Conservation (phyloP, 2,888 invertebrate genomes). For the Drosophila ustulata region DNA sequence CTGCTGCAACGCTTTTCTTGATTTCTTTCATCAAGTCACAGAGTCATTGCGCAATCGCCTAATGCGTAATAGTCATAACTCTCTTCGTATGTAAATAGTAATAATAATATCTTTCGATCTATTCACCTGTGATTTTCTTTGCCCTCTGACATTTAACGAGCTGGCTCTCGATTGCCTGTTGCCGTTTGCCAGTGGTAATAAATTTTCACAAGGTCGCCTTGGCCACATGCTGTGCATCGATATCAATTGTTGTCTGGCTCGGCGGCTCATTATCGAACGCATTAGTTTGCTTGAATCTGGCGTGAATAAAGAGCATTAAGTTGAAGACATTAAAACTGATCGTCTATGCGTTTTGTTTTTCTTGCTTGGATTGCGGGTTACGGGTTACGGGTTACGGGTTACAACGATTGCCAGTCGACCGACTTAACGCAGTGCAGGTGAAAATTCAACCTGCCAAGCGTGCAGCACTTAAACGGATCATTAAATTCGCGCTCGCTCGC, state of each 20-base stretch:
- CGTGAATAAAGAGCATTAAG: conserved; percentile 62
- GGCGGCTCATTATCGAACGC: conserved; percentile 55
- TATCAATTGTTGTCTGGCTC: conserved; percentile 55
- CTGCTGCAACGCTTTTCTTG: conserved; percentile 62
- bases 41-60: conserved; percentile 49
- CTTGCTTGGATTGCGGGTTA: conserved; percentile 25
- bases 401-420: conserved; percentile 30
- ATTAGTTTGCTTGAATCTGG: conserved; percentile 30
- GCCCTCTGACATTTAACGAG: conserved; percentile 39
- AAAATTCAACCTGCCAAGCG: conserved; percentile 57
- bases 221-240: conserved; percentile 24
- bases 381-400: neutral
- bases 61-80: conserved; percentile 29
- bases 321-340: conserved; percentile 16
- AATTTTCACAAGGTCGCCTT: conserved; percentile 46
- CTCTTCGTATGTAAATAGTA: conserved; percentile 28
- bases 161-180: neutral
- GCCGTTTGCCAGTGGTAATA: conserved; percentile 28
- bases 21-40: conserved; percentile 48
- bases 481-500: conserved; percentile 44
- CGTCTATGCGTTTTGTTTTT: conserved; percentile 17
- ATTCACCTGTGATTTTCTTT: conserved; percentile 33
- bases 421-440: conserved; percentile 45
- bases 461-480: conserved; percentile 58
- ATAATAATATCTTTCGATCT: neutral